Conservation (phyloP, 2,797 vertebrate species). For the Darevskia nairensis region DNA sequence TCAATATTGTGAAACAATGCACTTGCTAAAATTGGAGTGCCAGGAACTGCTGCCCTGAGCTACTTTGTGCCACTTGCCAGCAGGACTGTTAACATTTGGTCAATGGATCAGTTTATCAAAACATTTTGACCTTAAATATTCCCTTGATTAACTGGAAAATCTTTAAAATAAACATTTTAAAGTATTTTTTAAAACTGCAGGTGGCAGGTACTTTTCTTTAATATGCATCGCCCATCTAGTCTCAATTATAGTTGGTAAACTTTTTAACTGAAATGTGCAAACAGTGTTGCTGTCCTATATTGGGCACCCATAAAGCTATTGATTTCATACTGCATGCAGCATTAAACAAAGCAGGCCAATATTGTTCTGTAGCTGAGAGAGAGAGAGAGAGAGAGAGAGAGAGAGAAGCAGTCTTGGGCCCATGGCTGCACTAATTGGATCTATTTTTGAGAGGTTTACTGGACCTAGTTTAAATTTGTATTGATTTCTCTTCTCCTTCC, state of each 20-base stretch:
- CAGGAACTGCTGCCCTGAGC: neutral
- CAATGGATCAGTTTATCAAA: neutral
- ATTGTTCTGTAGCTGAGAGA: constrained; percentile 19
- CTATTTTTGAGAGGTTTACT: neutral
- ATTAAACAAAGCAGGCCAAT: constrained; percentile 30
- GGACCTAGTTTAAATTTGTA: constrained; percentile 11
- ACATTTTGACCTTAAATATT: neutral
- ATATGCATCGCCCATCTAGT: neutral
- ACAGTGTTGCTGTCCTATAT: neutral
- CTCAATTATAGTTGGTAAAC: neutral
- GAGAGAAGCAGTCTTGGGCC: neutral
- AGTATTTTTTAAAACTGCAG: neutral
- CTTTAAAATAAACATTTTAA: neutral
- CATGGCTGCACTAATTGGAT: constrained; percentile 1
- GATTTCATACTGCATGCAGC: constrained; percentile 6
- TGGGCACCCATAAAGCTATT: neutral
- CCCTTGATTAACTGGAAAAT: neutral
- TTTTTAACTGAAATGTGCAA: neutral
- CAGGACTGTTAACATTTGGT: neutral
- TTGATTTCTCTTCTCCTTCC: constrained; percentile 67
- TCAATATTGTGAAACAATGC: neutral
- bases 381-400: neutral
- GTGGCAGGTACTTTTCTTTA: neutral
- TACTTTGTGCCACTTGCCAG: neutral
- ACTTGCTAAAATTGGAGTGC: neutral